A percentile compares a stretch with the other conserved stretches of the same genome.
Conservation (phyloP, 2,888 invertebrate genomes). For the Cheilosia variabilis region DNA sequence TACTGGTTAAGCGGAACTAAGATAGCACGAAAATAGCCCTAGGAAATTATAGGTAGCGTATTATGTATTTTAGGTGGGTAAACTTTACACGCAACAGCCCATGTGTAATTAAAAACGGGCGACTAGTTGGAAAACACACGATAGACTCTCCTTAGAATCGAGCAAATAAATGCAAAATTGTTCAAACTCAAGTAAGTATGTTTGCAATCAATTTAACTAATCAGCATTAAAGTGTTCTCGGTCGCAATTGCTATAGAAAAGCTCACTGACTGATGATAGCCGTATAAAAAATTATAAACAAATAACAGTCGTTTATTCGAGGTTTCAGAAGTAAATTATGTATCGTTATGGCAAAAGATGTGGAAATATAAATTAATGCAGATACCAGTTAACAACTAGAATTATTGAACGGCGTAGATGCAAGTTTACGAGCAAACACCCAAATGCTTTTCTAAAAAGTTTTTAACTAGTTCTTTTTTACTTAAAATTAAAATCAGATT, state of each 20-base stretch:
- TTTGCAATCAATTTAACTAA: constrained; percentile 50
- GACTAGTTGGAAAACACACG: constrained; percentile 1
- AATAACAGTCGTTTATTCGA: constrained; percentile 18
- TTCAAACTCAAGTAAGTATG: constrained; percentile 2
- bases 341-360: not conserved
- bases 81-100: not conserved
- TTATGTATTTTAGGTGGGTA: not conserved
- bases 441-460: not conserved
- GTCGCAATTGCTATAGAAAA: constrained; percentile 1
- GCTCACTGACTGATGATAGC: not conserved
- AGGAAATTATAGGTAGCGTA: not conserved
- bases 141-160: not conserved
- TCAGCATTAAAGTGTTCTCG: constrained; percentile 23
- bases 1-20: not conserved
- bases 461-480: constrained; percentile 4
- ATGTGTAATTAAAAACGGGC: constrained; percentile 1
- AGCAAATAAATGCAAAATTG: constrained; percentile 13
- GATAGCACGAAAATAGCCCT: constrained; percentile 1
- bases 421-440: not conserved
- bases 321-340: constrained; percentile 17
- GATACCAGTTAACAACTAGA: not conserved
- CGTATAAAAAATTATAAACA: constrained; percentile 30
- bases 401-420: not conserved
- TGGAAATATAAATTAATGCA: not conserved
- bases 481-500: constrained; percentile 11